A percentile compares a stretch with the other conserved stretches of the same genome.
Evolutionary conservation across 2,113 vertebrate genomes (phyloP).

Genomic region (Telmatochromis sp.): DNA sequence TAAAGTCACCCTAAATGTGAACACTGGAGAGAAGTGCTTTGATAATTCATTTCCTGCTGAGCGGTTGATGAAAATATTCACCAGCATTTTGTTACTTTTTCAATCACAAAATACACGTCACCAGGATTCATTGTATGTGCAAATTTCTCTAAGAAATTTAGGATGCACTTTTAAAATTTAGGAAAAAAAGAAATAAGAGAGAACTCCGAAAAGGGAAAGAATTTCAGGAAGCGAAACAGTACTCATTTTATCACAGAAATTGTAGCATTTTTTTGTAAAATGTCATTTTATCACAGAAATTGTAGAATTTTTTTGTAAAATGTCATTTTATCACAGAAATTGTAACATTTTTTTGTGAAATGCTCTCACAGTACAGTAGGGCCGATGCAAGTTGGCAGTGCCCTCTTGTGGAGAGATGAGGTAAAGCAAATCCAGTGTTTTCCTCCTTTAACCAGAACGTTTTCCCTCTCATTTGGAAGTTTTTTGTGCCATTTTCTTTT

Average conservation of each 20-base stretch:
- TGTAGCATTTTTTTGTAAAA: background rate
- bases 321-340: no score
- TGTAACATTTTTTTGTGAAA: no score
- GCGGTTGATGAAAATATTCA: accelerated
- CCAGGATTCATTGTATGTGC: background rate
- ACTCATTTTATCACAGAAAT: accelerated
- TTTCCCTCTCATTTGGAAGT: background rate
- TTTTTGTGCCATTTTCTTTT: background rate
- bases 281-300: no score
- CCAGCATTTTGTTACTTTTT: background rate
- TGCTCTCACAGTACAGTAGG: no score
- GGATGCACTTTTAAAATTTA: background rate
- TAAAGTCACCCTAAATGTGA: background rate
- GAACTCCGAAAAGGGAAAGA: background rate
- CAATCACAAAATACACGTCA: background rate
- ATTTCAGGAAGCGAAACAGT: background rate
- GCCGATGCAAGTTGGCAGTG: background rate
- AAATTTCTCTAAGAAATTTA: background rate
- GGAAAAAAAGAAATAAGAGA: accelerated
- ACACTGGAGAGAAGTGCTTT: background rate
- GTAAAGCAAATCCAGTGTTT: background rate
- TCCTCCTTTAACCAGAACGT: background rate
- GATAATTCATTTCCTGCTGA: background rate
- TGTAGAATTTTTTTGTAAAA: accelerated
- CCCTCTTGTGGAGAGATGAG: slow-evolving; percentile 54